Conservation (phyloP, 2,113 vertebrate species). For the Oenanthe melanoleuca region DNA sequence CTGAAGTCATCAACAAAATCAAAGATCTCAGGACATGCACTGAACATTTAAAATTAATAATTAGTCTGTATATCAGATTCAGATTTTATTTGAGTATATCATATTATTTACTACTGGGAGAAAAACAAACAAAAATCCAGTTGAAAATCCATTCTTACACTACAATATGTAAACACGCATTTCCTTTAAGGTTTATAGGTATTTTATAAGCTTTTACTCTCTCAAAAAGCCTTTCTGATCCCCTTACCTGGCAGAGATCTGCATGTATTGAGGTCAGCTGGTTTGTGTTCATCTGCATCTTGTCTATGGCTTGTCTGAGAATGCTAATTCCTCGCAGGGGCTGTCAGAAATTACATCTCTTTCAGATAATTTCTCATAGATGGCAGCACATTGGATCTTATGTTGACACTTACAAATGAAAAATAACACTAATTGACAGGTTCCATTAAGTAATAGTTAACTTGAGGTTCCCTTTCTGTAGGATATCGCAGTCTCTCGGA, state of each 20-base stretch:
- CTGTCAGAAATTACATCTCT: slow-evolving; percentile 83
- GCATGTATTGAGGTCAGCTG: slow-evolving; percentile 99
- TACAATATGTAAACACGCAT: background rate
- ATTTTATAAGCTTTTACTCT: background rate
- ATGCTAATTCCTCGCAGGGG: slow-evolving; percentile 94
- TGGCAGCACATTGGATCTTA: slow-evolving; percentile 79
- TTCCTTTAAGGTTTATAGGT: background rate
- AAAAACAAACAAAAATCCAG: background rate
- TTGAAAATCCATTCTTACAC: background rate
- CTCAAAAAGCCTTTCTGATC: background rate
- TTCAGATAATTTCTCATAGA: slow-evolving; percentile 79
- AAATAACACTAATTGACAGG: slow-evolving; percentile 79
- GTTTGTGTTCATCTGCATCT: slow-evolving; percentile 99
- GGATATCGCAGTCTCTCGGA: slow-evolving; percentile 23
- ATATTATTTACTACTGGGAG: background rate
- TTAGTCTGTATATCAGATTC: background rate
- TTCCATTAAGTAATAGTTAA: slow-evolving; percentile 66
- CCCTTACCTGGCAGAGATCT: slow-evolving; percentile 96
- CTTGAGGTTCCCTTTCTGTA: slow-evolving; percentile 66
- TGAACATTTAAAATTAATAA: background rate
- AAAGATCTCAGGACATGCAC: background rate
- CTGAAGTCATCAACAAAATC: background rate
- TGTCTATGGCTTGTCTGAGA: slow-evolving; percentile 99
- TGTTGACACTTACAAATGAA: slow-evolving; percentile 79
- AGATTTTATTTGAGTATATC: background rate